Percentiles rank a stretch among this genome's conserved stretches.
Conservation (phyloP, 2,888 invertebrate genomes). For the Elegia similella region DNA sequence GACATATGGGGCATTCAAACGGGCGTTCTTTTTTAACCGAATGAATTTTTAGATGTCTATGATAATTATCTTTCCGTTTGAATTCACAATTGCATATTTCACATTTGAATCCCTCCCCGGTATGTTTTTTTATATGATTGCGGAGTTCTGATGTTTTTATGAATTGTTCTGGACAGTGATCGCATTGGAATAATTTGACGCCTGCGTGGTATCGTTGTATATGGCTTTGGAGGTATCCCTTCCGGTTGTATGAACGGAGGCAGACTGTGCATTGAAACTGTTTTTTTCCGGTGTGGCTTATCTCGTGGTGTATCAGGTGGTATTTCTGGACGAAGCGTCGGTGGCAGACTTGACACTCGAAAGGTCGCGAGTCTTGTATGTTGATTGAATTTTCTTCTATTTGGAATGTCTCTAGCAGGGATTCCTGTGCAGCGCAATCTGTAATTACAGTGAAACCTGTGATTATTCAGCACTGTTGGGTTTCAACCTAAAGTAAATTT, state of each 20-base stretch:
- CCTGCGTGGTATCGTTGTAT: neutral
- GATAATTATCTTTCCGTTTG: neutral
- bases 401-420: neutral
- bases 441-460: neutral
- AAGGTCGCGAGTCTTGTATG: neutral
- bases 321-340: neutral
- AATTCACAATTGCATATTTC: neutral
- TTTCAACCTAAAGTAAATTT: too few relatives aligned
- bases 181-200: neutral
- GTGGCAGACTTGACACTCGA: neutral
- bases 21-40: neutral
- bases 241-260: neutral
- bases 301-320: neutral
- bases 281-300: neutral
- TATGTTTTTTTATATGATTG: neutral
- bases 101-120: neutral
- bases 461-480: too few relatives aligned
- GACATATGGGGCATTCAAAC: neutral
- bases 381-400: neutral
- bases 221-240: neutral
- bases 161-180: neutral
- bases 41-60: neutral
- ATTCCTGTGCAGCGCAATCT: neutral
- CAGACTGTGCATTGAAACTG: neutral
- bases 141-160: neutral